Evolutionary conservation across 2,888 invertebrate species (phyloP).

Genomic region (Cheilosia vulpina): DNA sequence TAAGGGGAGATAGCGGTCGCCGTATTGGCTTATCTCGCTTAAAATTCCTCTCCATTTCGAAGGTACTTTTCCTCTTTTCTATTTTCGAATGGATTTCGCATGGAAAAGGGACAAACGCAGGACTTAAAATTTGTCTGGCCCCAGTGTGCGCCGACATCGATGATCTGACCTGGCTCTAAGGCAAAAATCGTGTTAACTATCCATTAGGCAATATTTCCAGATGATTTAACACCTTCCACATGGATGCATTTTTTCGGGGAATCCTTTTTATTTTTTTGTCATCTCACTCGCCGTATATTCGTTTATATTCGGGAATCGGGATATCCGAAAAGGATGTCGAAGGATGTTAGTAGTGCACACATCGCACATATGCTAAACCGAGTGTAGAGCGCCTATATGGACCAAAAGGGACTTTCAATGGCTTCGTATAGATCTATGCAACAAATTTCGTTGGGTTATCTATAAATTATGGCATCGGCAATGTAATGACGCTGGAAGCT

Average conservation of each 20-base stretch:
- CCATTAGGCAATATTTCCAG: slow-evolving; percentile 80
- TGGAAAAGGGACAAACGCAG: slow-evolving; percentile 46
- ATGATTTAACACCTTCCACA: slow-evolving; percentile 78
- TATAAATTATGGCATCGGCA: slow-evolving; percentile 69
- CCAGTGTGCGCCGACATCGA: slow-evolving; percentile 48
- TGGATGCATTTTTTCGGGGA: slow-evolving; percentile 74
- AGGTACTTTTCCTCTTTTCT: slow-evolving; percentile 37
- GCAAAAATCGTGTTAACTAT: slow-evolving; percentile 80
- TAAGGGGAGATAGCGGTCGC: slow-evolving; percentile 24
- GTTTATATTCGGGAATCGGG: slow-evolving; percentile 32
- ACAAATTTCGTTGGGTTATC: slow-evolving; percentile 64
- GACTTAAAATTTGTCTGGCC: slow-evolving; percentile 56
- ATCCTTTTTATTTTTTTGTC: slow-evolving; percentile 62
- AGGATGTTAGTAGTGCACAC: slow-evolving; percentile 44
- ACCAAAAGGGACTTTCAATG: slow-evolving; percentile 33
- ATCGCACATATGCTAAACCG: slow-evolving; percentile 68
- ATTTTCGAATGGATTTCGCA: slow-evolving; percentile 55
- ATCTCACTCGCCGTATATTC: slow-evolving; percentile 46
- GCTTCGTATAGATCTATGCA: slow-evolving; percentile 40
- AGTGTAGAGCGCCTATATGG: slow-evolving; percentile 48
- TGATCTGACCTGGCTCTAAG: slow-evolving; percentile 76
- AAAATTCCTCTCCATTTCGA: slow-evolving; percentile 52
- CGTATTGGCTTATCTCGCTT: slow-evolving; percentile 60
- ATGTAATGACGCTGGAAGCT: slow-evolving; percentile 54
- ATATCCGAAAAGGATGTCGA: slow-evolving; percentile 52